Conservation (phyloP, 2,888 invertebrate species). For the Luperina testacea region DNA sequence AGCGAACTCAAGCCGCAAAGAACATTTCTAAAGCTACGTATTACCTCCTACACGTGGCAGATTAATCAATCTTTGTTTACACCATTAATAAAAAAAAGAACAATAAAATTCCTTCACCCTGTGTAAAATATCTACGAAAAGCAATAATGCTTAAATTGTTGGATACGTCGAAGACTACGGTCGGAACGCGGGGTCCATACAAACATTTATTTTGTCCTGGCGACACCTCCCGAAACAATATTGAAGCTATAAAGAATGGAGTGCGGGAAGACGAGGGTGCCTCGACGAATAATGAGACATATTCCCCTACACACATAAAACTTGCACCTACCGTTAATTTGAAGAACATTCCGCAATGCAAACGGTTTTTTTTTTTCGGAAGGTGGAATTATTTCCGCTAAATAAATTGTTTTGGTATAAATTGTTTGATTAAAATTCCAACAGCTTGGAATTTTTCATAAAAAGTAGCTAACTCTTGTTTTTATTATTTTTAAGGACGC, state of each 20-base stretch:
- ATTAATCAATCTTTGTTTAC: slow-evolving; percentile 61
- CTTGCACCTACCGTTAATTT: slow-evolving; percentile 73
- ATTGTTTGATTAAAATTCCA: slow-evolving; percentile 50
- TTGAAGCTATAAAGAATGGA: slow-evolving; percentile 81
- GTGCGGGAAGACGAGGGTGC: slow-evolving; percentile 76
- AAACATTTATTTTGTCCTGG: slow-evolving; percentile 82
- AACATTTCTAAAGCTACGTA: slow-evolving; percentile 19
- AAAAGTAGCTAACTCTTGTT: neutral
- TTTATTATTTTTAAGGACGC: slow-evolving; percentile 16
- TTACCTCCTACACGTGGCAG: slow-evolving; percentile 34
- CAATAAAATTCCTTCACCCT: slow-evolving; percentile 71
- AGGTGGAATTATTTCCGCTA: slow-evolving; percentile 23
- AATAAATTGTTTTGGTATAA: slow-evolving; percentile 49
- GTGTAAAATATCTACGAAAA: slow-evolving; percentile 78
- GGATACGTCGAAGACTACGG: slow-evolving; percentile 63
- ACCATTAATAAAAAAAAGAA: slow-evolving; percentile 77
- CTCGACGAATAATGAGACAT: slow-evolving; percentile 80
- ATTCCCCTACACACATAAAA: slow-evolving; percentile 74
- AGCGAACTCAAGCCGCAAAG: slow-evolving; percentile 32
- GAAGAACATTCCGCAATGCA: slow-evolving; percentile 65
- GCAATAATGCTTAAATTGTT: slow-evolving; percentile 81
- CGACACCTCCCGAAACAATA: slow-evolving; percentile 82
- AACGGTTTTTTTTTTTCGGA: slow-evolving; percentile 26
- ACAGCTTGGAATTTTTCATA: slow-evolving; percentile 22
- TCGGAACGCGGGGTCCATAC: slow-evolving; percentile 74